Evolutionary conservation across 1,140 invertebrate species (phyloP), one percentile per base, ranked within the genome.

Genomic region (Anthonomus grandis): DNA sequence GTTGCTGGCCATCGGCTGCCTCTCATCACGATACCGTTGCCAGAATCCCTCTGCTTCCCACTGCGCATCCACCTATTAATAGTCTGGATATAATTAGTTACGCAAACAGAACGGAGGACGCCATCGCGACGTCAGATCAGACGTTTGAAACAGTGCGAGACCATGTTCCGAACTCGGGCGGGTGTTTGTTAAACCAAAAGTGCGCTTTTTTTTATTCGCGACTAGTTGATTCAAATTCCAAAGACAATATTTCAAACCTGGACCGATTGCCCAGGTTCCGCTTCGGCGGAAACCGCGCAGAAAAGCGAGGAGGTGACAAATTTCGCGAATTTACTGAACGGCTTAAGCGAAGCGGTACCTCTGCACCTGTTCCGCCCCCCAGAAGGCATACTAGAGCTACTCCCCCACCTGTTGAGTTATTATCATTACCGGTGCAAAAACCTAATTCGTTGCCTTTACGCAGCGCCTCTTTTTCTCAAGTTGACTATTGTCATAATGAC

Each of bases 391-490:
- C 49, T n/a, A 51, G 39, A 8, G 27, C 54, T 46, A 61, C 64
- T 22, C 63, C 69, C 9, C 69, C 74, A 17, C 66, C 73, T 25
- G 9, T 22, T 10, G 39, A 17, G n/a, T 31, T 5, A 36, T 38
- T 12, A 36, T 38, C 8, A n/a, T 36, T 45, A 21, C 45, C 36
- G 13, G 44, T 39, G 5, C 22, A 31, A 17, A 24, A 25, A 4
- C 13, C 31, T 3, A 48, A 78, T 47, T 78, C 76, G 27, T 79
- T 83, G 59, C 84, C 87, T 2, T 87, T 85, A 61, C 78, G 89
- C 21, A 90, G 87, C 65, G 87, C 89, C 4, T 91, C 89, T 8
- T 91, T 91, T 65, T 89, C 89, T 0, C 89, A 91, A 72, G 87
- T 89, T 34, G 88, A 91, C 68, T 87, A 83, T 63, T 75, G 77